Conservation (phyloP, 2,797 vertebrate genomes). For the Monodelphis domestica region DNA sequence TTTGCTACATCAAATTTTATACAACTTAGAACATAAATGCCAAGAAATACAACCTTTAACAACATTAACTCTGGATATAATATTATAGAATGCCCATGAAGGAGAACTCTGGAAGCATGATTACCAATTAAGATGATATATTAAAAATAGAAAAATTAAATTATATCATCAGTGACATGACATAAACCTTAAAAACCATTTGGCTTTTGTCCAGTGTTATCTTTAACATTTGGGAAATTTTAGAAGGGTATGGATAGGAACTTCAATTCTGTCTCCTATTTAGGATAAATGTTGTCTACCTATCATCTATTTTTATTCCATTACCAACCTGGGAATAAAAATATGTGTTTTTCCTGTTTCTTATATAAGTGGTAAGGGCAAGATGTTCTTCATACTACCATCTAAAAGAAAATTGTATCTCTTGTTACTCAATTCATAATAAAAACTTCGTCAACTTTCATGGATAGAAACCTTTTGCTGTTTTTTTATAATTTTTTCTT, state of each 20-base stretch:
- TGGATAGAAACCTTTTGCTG: background rate
- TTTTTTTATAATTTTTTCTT: background rate
- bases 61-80: constrained; percentile 26
- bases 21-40: constrained; percentile 11
- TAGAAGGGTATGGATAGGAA: background rate
- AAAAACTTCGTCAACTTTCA: background rate
- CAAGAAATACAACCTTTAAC: constrained; percentile 49
- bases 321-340: background rate
- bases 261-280: background rate
- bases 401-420: background rate
- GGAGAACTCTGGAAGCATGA: background rate
- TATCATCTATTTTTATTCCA: background rate
- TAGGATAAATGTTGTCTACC: background rate
- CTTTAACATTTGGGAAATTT: background rate
- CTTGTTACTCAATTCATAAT: background rate
- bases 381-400: background rate
- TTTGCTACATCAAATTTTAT: constrained; percentile 40
- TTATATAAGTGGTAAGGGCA: background rate
- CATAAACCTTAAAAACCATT: background rate
- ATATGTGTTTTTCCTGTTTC: background rate
- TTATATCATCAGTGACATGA: background rate
- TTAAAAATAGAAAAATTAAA: background rate
- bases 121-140: constrained; percentile 14
- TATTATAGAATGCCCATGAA: background rate
- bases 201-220: background rate